Evolutionary conservation across 2,888 invertebrate genomes (phyloP).

Genomic region (Myopa testacea): DNA sequence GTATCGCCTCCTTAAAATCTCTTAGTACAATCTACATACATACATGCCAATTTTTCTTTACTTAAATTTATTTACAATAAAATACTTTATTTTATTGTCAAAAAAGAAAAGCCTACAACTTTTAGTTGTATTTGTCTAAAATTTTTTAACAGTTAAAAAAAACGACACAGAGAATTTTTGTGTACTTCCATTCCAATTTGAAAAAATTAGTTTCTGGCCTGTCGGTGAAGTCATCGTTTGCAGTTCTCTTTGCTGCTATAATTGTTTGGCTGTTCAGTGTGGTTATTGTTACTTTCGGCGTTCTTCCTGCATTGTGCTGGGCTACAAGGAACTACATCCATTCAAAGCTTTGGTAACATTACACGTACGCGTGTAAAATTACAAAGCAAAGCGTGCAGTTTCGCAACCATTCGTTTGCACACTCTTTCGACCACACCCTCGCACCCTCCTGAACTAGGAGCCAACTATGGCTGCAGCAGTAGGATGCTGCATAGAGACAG

Average conservation of each 20-base stretch:
- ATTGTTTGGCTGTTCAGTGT: background rate
- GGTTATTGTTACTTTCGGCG: background rate
- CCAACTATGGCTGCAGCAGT: slow-evolving; percentile 21
- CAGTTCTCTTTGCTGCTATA: slow-evolving; percentile 28
- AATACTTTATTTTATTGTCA: slow-evolving; percentile 26
- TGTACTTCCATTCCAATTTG: slow-evolving; percentile 7
- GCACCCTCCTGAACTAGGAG: slow-evolving; percentile 6
- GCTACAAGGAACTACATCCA: background rate
- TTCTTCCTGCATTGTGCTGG: background rate
- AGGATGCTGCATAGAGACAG: slow-evolving; percentile 51
- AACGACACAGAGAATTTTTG: slow-evolving; percentile 16
- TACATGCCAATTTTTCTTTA: slow-evolving; percentile 24
- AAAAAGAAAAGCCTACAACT: slow-evolving; percentile 34
- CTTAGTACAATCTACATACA: too few species aligned
- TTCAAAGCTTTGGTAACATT: background rate
- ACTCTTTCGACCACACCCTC: background rate
- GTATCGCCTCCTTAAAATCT: too few species aligned
- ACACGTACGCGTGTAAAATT: background rate
- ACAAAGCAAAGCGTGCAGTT: slow-evolving; percentile 13
- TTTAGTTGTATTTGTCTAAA: slow-evolving; percentile 39
- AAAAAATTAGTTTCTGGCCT: slow-evolving; percentile 15
- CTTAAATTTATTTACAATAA: slow-evolving; percentile 35
- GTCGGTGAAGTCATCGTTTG: slow-evolving; percentile 4
- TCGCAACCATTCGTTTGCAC: background rate
- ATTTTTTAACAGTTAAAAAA: background rate